Percentiles rank a stretch among this genome's conserved stretches.
Evolutionary conservation across 2,888 invertebrate species (phyloP).

Genomic region (Chrysolina americana): DNA sequence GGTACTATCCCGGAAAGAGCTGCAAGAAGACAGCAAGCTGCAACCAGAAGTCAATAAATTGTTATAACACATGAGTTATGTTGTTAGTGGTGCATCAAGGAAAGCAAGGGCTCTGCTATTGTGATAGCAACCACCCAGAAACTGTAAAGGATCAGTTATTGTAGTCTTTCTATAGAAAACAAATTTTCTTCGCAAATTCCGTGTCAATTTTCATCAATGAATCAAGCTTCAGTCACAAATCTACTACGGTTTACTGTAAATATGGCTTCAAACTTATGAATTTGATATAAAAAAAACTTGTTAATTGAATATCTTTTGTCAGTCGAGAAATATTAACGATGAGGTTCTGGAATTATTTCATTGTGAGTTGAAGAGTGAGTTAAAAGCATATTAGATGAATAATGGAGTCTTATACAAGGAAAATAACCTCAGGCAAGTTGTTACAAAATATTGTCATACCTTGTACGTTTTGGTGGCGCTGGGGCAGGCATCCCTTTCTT

Average conservation of each 20-base stretch:
- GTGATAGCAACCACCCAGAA: too few species aligned
- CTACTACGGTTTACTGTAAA: neutral
- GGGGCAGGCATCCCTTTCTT: constrained; percentile 95
- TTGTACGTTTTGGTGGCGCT: constrained; percentile 95
- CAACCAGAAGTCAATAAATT: constrained; percentile 60
- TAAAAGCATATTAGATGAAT: neutral
- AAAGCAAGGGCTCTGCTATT: neutral
- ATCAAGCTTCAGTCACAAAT: neutral
- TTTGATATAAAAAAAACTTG: too few species aligned
- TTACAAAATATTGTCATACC: constrained; percentile 71
- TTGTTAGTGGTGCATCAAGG: constrained; percentile 31
- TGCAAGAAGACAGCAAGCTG: constrained; percentile 86
- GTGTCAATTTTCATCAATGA: too few species aligned
- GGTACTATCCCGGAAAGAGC: constrained; percentile 88
- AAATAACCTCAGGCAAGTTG: neutral
- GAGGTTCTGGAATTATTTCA: neutral
- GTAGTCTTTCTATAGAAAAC: too few species aligned
- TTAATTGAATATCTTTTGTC: neutral
- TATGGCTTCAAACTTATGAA: neutral
- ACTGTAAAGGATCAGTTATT: too few species aligned
- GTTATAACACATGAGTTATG: constrained; percentile 26
- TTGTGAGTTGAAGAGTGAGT: neutral
- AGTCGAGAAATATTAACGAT: neutral
- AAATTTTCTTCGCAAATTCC: too few species aligned
- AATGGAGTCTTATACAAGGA: neutral